Conservation (phyloP, 2,113 vertebrate genomes). For the Heterotis niloticus region DNA sequence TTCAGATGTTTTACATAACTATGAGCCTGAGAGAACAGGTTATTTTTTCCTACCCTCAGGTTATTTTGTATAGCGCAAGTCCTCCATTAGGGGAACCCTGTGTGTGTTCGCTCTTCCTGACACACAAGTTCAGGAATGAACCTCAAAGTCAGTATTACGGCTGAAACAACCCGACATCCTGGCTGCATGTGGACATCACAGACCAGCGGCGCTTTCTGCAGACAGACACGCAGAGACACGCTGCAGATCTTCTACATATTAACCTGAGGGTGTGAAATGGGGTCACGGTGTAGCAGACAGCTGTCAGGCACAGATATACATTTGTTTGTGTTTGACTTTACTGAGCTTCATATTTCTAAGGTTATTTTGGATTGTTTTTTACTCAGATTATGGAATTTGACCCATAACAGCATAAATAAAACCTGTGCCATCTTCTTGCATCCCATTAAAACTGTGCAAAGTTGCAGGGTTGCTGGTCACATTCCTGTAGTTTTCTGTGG, state of each 20-base stretch:
- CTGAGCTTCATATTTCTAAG: no score
- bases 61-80: not conserved
- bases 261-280: not conserved
- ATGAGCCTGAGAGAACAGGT: not conserved
- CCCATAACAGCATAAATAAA: no score
- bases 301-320: not conserved
- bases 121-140: slow-evolving; percentile 6
- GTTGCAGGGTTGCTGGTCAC: no score
- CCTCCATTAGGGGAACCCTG: not conserved
- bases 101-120: not conserved
- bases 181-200: not conserved
- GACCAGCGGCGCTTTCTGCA: slow-evolving; percentile 6
- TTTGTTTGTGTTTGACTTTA: no score
- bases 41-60: not conserved
- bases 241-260: not conserved
- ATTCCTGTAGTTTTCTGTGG: no score
- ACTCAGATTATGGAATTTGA: no score
- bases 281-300: not conserved
- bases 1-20: not conserved
- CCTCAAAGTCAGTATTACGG: not conserved
- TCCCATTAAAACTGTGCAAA: no score
- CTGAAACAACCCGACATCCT: not conserved
- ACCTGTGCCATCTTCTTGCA: no score
- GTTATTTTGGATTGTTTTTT: no score
- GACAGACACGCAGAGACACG: slow-evolving; percentile 1